These are phyloP conservation scores for Drosophila cracens DNA, from an alignment of 2,888 invertebrate species.

Conservation along the genomic window DNA sequence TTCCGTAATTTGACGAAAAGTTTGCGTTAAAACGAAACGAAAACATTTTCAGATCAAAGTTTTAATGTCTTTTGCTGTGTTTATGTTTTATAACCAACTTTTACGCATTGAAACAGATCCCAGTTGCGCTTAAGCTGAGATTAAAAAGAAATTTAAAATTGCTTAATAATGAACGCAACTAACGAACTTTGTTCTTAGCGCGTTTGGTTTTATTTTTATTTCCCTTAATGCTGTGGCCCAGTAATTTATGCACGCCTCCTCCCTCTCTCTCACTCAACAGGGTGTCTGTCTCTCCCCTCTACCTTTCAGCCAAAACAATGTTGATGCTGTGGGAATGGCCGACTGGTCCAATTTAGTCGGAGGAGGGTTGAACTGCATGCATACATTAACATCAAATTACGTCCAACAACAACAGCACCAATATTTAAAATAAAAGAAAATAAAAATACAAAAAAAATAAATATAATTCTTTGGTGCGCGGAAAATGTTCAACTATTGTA, in stretches of 20 bases:
- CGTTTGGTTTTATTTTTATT: constrained; percentile 51
- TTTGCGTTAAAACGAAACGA: not conserved
- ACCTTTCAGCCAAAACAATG: constrained; percentile 1
- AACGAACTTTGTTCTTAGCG: constrained; percentile 22
- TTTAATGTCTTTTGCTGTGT: not conserved
- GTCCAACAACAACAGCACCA: constrained; percentile 23
- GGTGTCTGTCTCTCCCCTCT: not conserved
- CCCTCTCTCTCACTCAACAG: not conserved
- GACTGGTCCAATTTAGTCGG: not conserved
- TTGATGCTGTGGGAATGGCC: constrained; percentile 7
- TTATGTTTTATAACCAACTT: not conserved
- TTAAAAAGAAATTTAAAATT: constrained; percentile 28
- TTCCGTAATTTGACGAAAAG: not conserved
- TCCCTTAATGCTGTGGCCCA: constrained; percentile 32
- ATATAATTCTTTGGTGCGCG: constrained; percentile 44
- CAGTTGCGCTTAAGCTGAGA: not conserved
- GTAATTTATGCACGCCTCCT: constrained; percentile 57
- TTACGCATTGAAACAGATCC: constrained; percentile 1
- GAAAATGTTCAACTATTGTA: constrained; percentile 44
- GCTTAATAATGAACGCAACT: constrained; percentile 58
- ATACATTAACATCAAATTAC: constrained; percentile 75
- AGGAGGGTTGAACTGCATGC: constrained; percentile 50
- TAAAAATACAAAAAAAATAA: constrained; percentile 21
- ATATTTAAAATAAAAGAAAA: constrained; percentile 27
- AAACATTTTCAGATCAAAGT: not conserved